Evolutionary conservation across 2,113 vertebrate species (phyloP).

Genomic region (Callaeas wilsoni): DNA sequence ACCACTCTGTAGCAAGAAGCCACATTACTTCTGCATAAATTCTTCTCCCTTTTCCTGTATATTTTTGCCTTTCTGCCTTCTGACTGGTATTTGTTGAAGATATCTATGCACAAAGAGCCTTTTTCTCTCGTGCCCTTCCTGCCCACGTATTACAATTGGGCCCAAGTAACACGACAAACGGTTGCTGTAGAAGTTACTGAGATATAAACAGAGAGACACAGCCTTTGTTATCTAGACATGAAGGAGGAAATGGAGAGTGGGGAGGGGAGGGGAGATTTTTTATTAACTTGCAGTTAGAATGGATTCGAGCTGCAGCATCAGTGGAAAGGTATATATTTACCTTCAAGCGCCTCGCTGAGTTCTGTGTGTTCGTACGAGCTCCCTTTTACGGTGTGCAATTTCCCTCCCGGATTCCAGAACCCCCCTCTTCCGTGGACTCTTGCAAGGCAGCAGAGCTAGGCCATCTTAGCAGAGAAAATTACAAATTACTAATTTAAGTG

Average conservation of each 20-base stretch:
- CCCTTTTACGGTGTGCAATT: not conserved
- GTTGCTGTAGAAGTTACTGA: not conserved
- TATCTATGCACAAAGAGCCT: not conserved
- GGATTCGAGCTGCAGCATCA: not conserved
- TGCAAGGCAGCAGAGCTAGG: not conserved
- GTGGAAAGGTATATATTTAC: not conserved
- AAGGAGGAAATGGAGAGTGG: slow-evolving; percentile 8
- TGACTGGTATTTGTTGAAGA: not conserved
- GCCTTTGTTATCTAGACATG: not conserved
- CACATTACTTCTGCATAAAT: not conserved
- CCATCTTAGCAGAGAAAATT: slow-evolving; percentile 30
- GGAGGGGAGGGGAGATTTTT: not conserved
- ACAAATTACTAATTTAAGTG: slow-evolving; percentile 57
- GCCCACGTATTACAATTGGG: not conserved
- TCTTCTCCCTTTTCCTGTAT: not conserved
- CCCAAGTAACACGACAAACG: not conserved
- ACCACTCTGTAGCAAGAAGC: not conserved
- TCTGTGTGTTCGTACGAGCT: not conserved
- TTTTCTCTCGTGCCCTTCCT: not conserved
- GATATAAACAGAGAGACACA: not conserved
- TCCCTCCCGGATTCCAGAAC: not conserved
- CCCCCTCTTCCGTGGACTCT: not conserved
- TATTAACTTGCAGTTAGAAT: slow-evolving; percentile 7
- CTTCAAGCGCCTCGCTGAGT: not conserved
- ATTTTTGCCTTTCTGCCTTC: not conserved